Conservation (phyloP, 2,113 vertebrate species). For the Chionis minor region DNA sequence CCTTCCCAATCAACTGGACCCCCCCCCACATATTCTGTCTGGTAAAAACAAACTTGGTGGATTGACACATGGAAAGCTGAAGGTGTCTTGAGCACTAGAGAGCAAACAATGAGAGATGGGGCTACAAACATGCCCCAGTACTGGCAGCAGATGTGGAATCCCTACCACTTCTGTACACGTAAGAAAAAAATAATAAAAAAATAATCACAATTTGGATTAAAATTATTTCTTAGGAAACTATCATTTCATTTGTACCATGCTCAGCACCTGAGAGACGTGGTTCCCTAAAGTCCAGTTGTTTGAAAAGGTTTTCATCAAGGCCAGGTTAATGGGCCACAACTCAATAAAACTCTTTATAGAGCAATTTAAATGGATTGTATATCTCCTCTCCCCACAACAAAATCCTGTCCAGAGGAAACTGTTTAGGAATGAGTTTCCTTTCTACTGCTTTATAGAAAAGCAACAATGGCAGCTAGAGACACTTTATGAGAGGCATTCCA, state of each 20-base stretch:
- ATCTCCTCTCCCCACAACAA: slow-evolving; percentile 15
- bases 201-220: not conserved
- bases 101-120: not conserved
- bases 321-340: slow-evolving; percentile 33
- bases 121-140: not conserved
- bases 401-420: slow-evolving; percentile 46
- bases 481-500: slow-evolving; percentile 41
- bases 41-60: not conserved
- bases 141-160: not conserved
- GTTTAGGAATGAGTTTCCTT: slow-evolving; percentile 51
- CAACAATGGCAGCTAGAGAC: slow-evolving; percentile 20
- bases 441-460: slow-evolving; percentile 40
- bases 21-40: not conserved
- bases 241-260: not conserved
- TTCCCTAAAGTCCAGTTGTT: not conserved
- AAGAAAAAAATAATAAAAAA: not conserved
- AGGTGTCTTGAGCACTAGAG: not conserved
- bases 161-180: not conserved
- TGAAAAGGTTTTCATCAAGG: slow-evolving; percentile 38
- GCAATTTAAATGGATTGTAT: slow-evolving; percentile 15
- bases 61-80: not conserved
- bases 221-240: not conserved
- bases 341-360: slow-evolving; percentile 58
- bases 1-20: not conserved
- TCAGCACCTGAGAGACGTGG: not conserved